Conservation (phyloP, 2,888 invertebrate genomes). For the Tortrix viridana region DNA sequence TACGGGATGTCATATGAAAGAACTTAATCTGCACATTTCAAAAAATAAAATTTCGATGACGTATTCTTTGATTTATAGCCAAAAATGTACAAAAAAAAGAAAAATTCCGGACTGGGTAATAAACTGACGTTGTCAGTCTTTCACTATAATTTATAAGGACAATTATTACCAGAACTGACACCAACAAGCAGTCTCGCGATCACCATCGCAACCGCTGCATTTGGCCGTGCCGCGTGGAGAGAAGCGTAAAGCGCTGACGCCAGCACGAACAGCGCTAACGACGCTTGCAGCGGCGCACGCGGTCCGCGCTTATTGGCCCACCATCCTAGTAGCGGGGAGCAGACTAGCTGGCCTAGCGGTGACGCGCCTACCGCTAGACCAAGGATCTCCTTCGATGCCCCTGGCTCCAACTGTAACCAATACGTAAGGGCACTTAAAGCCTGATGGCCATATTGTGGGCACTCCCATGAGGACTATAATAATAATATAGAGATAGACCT, state of each 20-base stretch:
- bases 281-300: slow-evolving; percentile 88
- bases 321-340: slow-evolving; percentile 93
- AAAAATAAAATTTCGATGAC: too few species aligned
- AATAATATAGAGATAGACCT: too few species aligned
- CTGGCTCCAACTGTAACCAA: slow-evolving; percentile 88
- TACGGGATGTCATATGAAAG: too few species aligned
- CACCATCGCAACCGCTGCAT: slow-evolving; percentile 90
- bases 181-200: slow-evolving; percentile 91
- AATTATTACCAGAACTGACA: slow-evolving; percentile 88
- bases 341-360: slow-evolving; percentile 93
- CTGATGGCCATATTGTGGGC: too few species aligned
- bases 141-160: too few species aligned
- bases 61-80: too few species aligned
- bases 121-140: too few species aligned
- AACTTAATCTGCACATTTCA: too few species aligned
- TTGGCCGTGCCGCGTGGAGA: slow-evolving; percentile 87
- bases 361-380: slow-evolving; percentile 94
- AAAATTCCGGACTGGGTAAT: too few species aligned
- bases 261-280: slow-evolving; percentile 88
- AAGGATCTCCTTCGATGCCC: slow-evolving; percentile 92
- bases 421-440: background rate
- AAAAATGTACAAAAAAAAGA: too few species aligned
- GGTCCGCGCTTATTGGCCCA: slow-evolving; percentile 92
- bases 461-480: too few species aligned
- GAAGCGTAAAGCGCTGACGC: slow-evolving; percentile 90